These are phyloP conservation scores for Synergus laeviventris DNA, from an alignment of 2,888 invertebrate species.

Conservation along the genomic window DNA sequence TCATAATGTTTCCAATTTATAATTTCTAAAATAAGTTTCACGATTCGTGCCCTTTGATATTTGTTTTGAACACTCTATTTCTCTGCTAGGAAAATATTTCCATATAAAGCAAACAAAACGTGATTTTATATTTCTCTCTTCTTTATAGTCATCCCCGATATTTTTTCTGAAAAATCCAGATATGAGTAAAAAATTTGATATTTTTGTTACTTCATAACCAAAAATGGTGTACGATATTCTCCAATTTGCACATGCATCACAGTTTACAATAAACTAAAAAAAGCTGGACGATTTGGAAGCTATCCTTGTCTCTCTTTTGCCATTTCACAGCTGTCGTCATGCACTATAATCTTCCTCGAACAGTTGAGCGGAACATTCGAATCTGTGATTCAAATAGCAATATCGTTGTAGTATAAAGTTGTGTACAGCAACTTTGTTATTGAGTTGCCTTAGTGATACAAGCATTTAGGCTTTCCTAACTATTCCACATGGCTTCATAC, in stretches of 20 bases:
- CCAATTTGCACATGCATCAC: neutral
- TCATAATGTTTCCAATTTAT: no score
- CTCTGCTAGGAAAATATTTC: no score
- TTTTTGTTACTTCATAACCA: no score
- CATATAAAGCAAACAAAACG: no score
- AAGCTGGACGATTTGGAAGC: neutral
- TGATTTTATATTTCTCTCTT: no score
- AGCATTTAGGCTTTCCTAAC: constrained; percentile 2
- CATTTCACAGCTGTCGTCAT: constrained; percentile 30
- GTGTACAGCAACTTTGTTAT: neutral
- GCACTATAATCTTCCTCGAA: constrained; percentile 10
- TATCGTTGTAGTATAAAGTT: constrained; percentile 12
- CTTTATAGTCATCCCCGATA: no score
- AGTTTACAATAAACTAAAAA: constrained; percentile 14
- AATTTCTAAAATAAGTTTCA: no score
- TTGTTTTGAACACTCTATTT: no score
- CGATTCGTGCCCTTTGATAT: no score
- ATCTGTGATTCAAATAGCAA: constrained; percentile 37
- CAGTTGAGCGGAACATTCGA: constrained; percentile 31
- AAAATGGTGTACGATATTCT: no score
- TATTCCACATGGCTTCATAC: neutral
- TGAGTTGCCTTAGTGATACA: constrained; percentile 7
- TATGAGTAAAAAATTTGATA: no score
- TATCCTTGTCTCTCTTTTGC: neutral
- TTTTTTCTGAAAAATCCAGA: no score